These are phyloP conservation scores for Smittia aterrima DNA, from an alignment of 2,888 invertebrate species.

Conservation along the genomic window DNA sequence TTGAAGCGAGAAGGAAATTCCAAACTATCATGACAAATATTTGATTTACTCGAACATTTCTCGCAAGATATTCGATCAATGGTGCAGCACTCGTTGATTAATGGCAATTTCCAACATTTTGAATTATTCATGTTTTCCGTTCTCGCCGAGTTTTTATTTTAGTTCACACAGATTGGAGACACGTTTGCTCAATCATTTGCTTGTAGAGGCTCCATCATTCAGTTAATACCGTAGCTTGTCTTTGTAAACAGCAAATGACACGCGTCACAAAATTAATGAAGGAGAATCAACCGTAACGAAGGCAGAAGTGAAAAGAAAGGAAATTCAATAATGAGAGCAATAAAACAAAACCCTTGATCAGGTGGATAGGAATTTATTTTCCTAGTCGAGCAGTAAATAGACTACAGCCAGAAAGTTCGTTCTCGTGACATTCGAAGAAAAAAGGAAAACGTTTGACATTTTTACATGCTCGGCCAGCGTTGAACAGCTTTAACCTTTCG, in stretches of 20 bases:
- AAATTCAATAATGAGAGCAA: slow-evolving; percentile 37
- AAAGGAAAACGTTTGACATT: too few species aligned
- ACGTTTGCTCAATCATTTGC: slow-evolving; percentile 10
- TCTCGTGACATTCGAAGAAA: too few species aligned
- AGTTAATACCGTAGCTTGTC: too few species aligned
- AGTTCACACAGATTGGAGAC: background rate
- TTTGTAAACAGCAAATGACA: too few species aligned
- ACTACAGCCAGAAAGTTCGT: too few species aligned
- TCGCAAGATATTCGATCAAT: background rate
- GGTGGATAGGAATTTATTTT: background rate
- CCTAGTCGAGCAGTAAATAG: too few species aligned
- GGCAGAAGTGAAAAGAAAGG: background rate
- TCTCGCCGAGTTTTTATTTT: background rate
- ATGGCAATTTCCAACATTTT: background rate
- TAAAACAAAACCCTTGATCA: slow-evolving; percentile 13
- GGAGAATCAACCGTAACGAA: background rate
- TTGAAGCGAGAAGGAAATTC: background rate
- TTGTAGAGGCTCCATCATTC: background rate
- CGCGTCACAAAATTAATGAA: background rate
- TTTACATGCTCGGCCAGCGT: too few species aligned
- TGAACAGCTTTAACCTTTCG: too few species aligned
- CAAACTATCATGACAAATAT: slow-evolving; percentile 13
- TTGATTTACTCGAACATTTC: slow-evolving; percentile 11
- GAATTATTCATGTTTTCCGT: slow-evolving; percentile 11
- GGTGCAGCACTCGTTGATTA: background rate